phyloP scores from a whole-genome alignment of 2,797 vertebrate genomes.

The Gallinago stenura region DNA sequence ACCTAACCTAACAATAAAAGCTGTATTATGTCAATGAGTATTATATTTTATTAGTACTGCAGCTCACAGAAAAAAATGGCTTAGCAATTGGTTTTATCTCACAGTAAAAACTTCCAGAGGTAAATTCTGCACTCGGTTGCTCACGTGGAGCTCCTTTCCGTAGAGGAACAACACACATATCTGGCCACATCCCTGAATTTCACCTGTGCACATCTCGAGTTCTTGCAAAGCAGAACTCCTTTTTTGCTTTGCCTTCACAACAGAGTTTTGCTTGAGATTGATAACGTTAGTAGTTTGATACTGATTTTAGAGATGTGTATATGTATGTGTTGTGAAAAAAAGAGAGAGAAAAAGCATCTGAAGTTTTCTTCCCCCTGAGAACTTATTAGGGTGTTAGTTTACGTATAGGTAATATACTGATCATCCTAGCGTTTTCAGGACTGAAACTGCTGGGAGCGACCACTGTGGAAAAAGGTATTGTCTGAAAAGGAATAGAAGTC shows the following conservation, averaged over 20 bases:
- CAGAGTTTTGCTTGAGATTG: background rate
- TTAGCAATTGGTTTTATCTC: background rate
- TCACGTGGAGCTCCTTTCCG: background rate
- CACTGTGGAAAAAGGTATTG: background rate
- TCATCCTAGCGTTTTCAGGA: background rate
- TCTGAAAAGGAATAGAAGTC: background rate
- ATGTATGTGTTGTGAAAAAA: background rate
- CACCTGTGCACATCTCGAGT: background rate
- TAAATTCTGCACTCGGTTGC: background rate
- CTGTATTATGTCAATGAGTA: background rate
- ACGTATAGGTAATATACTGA: background rate
- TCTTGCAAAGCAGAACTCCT: background rate
- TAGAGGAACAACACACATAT: background rate
- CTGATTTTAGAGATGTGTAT: background rate
- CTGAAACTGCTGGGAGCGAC: background rate
- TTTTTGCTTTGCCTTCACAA: background rate
- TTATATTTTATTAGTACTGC: background rate
- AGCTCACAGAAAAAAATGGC: background rate
- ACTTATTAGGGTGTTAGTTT: background rate
- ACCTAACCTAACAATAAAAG: background rate
- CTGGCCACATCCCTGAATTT: background rate
- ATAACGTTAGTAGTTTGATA: background rate
- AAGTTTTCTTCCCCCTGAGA: background rate
- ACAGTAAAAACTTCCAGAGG: background rate
- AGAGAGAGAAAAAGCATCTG: background rate